These are phyloP conservation scores for Plutella xylostella DNA, from an alignment of 2,888 invertebrate species.

Conservation along the genomic window DNA sequence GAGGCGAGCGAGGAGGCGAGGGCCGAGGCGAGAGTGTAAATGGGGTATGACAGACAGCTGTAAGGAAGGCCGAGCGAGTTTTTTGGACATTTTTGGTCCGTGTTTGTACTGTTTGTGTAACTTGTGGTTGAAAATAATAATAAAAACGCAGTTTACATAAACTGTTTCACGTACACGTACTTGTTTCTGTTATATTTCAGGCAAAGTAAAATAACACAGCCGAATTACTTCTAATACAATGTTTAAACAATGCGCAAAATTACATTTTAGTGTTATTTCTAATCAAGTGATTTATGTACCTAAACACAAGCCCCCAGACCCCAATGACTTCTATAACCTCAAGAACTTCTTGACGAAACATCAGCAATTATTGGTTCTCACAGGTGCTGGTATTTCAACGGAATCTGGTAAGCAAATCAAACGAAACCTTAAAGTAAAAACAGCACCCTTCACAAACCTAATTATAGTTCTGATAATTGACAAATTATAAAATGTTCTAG, in stretches of 20 bases:
- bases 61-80: too few species aligned
- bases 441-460: background rate
- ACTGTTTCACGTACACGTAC: too few species aligned
- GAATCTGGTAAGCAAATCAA: slow-evolving; percentile 81
- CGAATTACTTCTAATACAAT: background rate
- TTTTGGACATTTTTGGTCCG: too few species aligned
- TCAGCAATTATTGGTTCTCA: slow-evolving; percentile 76
- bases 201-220: too few species aligned
- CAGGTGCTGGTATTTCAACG: slow-evolving; percentile 97
- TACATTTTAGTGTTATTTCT: slow-evolving; percentile 18
- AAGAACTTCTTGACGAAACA: slow-evolving; percentile 69
- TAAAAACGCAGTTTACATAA: too few species aligned
- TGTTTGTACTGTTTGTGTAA: too few species aligned
- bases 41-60: too few species aligned
- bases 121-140: too few species aligned
- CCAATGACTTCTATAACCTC: slow-evolving; percentile 69
- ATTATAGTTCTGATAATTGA: background rate
- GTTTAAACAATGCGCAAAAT: slow-evolving; percentile 3
- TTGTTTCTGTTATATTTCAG: too few species aligned
- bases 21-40: too few species aligned
- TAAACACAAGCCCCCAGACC: slow-evolving; percentile 74
- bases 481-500: too few species aligned
- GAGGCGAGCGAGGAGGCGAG: too few species aligned
- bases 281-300: slow-evolving; percentile 72
- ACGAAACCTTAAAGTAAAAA: background rate